These are phyloP conservation scores for Apeira syringaria DNA, from an alignment of 2,888 invertebrate species.

Conservation along the genomic window DNA sequence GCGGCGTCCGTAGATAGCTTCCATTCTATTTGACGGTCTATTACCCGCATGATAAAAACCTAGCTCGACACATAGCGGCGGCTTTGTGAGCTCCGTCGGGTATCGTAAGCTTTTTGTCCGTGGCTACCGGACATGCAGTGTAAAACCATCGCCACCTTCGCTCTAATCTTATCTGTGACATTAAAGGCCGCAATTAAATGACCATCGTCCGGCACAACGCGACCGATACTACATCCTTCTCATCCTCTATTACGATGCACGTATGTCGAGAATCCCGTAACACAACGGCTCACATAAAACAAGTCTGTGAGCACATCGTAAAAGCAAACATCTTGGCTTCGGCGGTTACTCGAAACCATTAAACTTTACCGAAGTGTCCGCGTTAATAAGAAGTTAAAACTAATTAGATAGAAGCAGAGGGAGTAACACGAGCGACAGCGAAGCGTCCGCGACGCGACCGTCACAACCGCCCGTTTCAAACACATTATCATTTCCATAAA, in stretches of 20 bases:
- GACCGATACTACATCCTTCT: background rate
- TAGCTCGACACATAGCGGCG: conserved; percentile 21
- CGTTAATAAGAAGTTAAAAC: conserved; percentile 51
- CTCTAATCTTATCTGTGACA: conserved; percentile 59
- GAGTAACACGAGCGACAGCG: too few species aligned
- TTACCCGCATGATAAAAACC: conserved; percentile 11
- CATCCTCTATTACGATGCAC: background rate
- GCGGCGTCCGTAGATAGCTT: conserved; percentile 15
- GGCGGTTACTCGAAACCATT: conserved; percentile 43
- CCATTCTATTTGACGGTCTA: conserved; percentile 22
- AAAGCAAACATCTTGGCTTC: conserved; percentile 43
- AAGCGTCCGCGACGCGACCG: too few species aligned
- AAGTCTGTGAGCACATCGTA: conserved; percentile 35
- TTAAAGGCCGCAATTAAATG: conserved; percentile 47
- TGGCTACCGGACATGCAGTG: conserved; percentile 26
- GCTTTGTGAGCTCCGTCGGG: conserved; percentile 16
- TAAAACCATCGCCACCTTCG: conserved; percentile 34
- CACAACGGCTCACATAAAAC: background rate
- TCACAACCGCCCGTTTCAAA: conserved; percentile 8
- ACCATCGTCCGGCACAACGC: conserved; percentile 18
- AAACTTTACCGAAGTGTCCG: conserved; percentile 51
- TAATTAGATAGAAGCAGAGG: conserved; percentile 57
- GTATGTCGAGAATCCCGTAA: conserved; percentile 8
- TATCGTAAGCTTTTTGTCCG: conserved; percentile 13
- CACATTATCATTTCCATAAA: conserved; percentile 17